Evolutionary conservation across 1,140 invertebrate genomes (phyloP), one percentile per base, ranked within the genome.

Genomic region (Drosophila persimilis): DNA sequence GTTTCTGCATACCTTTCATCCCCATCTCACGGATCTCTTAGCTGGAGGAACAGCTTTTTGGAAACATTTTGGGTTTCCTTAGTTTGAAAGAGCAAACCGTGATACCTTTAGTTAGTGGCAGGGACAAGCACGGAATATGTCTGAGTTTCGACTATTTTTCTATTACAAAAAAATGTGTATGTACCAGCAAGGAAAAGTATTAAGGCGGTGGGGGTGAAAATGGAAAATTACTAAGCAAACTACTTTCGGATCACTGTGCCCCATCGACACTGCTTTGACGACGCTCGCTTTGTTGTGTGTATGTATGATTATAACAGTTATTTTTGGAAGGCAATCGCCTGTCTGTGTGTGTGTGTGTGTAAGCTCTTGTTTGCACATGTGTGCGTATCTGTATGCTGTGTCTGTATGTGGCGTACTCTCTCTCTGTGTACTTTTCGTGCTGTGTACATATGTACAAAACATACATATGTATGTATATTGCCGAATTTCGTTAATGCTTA

Each of bases 241-340:
- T 45, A 6, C 13, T 35, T 31, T 39, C 4, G 8, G 20, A 53
- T 48, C 71, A 74, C 43, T 74, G 71, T 74, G 61, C 71, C 45
- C 9, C 67, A 71, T 70, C 58, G 67, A 52, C 54, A 70, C 53
- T 53, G 52, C 64, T 74, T 54, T 73, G 59, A 53, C 31, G 39
- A 53, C 31, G 47, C 41, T 55, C 59, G 70, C 69, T 57, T 73
- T 74, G 60, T 53, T 41, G 57, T 70, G 54, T 71, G 65, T 71
- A 31, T 69, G 57, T 71, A 66, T 71, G 67, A 47, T 84, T 84
- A 70, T 67, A 76, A 84, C 80, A 84, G 71, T 84, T 84, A 84
- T 84, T 84, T 84, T 84, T 84, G 75, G 80, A 79, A 84, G 74
- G 46, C 53, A 48, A 43, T 39, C 11, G 46, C 8, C 39, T 55